A percentile compares a stretch with the other conserved stretches of the same genome.
These are phyloP conservation scores for Papilio xuthus DNA, from an alignment of 1,140 invertebrate species.

Conservation along the genomic window DNA sequence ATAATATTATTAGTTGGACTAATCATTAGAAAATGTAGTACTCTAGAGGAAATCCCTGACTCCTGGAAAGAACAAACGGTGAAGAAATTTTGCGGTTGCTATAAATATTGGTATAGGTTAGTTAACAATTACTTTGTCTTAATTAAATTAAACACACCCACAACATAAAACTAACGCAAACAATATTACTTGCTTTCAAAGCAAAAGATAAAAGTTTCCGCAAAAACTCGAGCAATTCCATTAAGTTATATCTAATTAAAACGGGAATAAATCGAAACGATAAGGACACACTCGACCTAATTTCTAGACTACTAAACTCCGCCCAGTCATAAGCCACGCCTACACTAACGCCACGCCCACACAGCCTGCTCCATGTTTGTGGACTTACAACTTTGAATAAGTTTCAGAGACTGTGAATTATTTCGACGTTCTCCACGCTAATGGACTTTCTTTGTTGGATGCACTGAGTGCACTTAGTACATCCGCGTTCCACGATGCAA, in stretches of 20 bases:
- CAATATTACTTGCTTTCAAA: neutral
- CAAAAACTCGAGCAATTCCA: slow-evolving; percentile 31
- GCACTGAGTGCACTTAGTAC: neutral
- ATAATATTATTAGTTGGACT: too few species aligned
- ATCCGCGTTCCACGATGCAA: slow-evolving; percentile 10
- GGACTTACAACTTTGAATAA: slow-evolving; percentile 26
- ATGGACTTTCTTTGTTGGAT: slow-evolving; percentile 31
- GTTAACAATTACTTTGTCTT: neutral
- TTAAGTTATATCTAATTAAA: slow-evolving; percentile 32
- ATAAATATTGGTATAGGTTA: neutral
- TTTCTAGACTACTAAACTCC: neutral
- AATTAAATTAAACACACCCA: neutral
- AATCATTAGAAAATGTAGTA: too few species aligned
- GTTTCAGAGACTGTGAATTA: slow-evolving; percentile 21
- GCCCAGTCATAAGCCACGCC: slow-evolving; percentile 44
- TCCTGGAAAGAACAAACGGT: too few species aligned
- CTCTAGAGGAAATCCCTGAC: too few species aligned
- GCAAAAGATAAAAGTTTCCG: slow-evolving; percentile 13
- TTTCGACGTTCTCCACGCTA: slow-evolving; percentile 26
- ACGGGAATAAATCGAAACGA: slow-evolving; percentile 33
- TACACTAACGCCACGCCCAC: neutral
- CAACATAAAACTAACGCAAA: neutral
- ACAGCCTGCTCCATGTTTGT: slow-evolving; percentile 43
- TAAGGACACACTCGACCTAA: slow-evolving; percentile 37
- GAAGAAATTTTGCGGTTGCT: too few species aligned